Base-by-base conservation (phyloP, 2,888 invertebrate genomes). In the Monoplex corrugatus region DNA sequence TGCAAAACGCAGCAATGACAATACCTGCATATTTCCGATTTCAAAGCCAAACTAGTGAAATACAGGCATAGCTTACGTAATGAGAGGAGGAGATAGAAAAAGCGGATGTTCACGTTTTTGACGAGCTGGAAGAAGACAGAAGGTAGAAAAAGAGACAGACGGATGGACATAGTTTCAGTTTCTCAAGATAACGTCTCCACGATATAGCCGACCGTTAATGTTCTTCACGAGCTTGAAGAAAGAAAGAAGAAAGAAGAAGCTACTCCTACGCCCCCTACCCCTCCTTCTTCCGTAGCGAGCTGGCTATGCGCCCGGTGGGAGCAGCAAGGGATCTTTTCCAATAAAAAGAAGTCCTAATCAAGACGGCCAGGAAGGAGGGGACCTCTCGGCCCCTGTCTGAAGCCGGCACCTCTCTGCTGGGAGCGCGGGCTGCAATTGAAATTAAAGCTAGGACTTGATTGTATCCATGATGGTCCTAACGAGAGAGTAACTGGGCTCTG, bases 361-460 rank as follows among this genome's bases (percentile, higher is more conserved):
- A 86, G 88, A 43, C 63, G 50, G 44, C 88, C 40, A 8, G 57
- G 75, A 87, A 72, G 45, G 68, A 38, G 87, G 87, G 63, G 35
- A 35, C 82, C 82, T 43, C 82, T 82, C 82, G 35, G 50, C 87
- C 82, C 82, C 50, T 43, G 72, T 85, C 85, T 50, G 50, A n/a
- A 45, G 19, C 78, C 57, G 40, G 10, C 85, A 13, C n/a, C 40
- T 45, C 78, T 63, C 85, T 23, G 32, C 78, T 80, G 63, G 85
- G 68, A 89, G 43, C 80, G 80, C 72, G 86, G 32, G 40, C 78
- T 80, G 85, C 86, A 86, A 80, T 86, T 86, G 86, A 85, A 86
- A 86, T 89, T 86, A 89, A 86, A 78, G 86, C 86, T 45, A 80
- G 86, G 80, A 80, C 45, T 89, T 89, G 89, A 89, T 86, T 89